Evolutionary conservation across 2,113 vertebrate species (phyloP).

Genomic region (Crypturellus undulatus): DNA sequence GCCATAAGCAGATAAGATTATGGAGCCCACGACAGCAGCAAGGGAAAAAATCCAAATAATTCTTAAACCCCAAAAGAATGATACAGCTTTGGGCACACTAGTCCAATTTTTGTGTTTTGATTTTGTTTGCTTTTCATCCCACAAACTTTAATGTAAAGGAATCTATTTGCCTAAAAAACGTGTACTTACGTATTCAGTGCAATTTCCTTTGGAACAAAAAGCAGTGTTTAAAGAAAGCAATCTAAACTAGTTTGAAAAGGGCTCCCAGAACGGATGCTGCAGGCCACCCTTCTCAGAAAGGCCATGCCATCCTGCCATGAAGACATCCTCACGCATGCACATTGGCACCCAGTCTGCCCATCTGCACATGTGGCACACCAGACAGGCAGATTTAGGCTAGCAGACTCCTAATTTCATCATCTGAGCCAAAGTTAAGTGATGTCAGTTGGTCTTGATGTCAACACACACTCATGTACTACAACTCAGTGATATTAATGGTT

Average conservation of each 20-base stretch:
- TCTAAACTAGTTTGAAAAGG: slow-evolving; percentile 51
- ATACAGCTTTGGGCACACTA: background rate
- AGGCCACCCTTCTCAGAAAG: background rate
- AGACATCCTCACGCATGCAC: rapidly evolving
- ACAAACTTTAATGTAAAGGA: slow-evolving; percentile 72
- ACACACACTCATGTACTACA: background rate
- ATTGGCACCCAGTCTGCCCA: rapidly evolving
- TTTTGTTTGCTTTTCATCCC: slow-evolving; percentile 46
- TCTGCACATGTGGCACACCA: background rate
- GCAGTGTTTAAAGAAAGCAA: background rate
- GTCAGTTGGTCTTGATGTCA: background rate
- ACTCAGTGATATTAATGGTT: background rate
- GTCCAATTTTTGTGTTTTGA: background rate
- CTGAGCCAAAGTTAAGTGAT: background rate
- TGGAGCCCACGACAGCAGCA: background rate
- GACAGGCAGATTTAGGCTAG: background rate
- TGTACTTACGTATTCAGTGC: slow-evolving; percentile 71
- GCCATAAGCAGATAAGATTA: background rate
- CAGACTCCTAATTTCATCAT: background rate
- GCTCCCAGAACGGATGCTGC: slow-evolving; percentile 45
- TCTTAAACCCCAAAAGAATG: background rate
- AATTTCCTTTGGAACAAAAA: slow-evolving; percentile 69
- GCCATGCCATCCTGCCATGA: background rate
- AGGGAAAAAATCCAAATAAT: background rate
- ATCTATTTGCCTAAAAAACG: slow-evolving; percentile 65